These are phyloP conservation scores for Microctenopoma steveboyesi DNA, from an alignment of 2,797 vertebrate species.

Conservation along the genomic window DNA sequence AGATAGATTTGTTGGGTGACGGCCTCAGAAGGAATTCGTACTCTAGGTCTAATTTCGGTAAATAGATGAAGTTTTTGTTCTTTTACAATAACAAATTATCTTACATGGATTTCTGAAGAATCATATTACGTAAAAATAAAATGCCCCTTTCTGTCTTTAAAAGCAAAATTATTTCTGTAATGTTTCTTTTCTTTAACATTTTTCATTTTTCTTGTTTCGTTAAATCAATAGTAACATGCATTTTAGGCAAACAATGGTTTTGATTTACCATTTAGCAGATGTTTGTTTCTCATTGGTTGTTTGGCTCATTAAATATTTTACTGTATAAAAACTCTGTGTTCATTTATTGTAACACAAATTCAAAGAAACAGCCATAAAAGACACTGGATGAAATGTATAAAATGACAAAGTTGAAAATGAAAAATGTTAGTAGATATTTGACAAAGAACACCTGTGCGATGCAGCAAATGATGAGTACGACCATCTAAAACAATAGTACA, in stretches of 20 bases:
- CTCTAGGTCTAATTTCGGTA: no score
- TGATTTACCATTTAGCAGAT: background rate
- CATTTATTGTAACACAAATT: conserved; percentile 10
- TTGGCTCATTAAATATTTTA: background rate
- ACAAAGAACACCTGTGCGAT: background rate
- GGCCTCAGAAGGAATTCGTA: no score
- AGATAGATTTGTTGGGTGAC: no score
- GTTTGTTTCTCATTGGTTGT: background rate
- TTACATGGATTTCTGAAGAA: no score
- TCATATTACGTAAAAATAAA: no score
- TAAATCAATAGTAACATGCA: background rate
- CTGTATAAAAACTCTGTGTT: background rate
- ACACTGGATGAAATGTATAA: background rate
- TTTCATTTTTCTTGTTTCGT: background rate
- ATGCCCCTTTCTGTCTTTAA: no score
- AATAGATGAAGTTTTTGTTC: no score
- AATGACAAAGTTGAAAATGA: background rate
- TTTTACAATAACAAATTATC: no score
- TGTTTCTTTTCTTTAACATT: background rate
- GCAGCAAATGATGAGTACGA: background rate
- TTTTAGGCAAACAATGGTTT: background rate
- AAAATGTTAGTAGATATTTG: background rate
- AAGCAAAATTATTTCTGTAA: background rate
- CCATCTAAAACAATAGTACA: background rate
- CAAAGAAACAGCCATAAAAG: background rate